Base-by-base conservation (phyloP, 2,113 vertebrate species). In the Salvelinus namaycush region DNA sequence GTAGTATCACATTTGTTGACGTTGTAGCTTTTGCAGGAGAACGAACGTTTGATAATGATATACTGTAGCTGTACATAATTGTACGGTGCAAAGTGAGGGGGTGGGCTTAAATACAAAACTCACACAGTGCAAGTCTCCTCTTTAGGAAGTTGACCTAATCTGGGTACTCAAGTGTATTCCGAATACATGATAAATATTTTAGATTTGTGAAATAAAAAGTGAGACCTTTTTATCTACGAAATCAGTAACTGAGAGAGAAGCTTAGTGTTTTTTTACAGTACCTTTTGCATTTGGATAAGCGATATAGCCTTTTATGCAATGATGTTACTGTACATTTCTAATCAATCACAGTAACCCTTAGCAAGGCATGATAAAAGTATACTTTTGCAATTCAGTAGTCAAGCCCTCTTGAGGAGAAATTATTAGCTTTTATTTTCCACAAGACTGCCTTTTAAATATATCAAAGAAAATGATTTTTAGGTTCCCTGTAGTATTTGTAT, bases 271-370 rank as follows among this genome's bases (percentile, higher is more conserved):
- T 9, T 12, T 44, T 44, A 11, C 11, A 44, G 39, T 76, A 79
- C 29, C 76, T 22, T 78, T 81, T 80, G 39, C 82, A 24, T 82
- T 87, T 81, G 82, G 68, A 83, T 26, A 83, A 81, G 70, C 76
- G 7, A 78, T 72, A 62, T 73, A 60, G 51, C 74, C 69, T 80
- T 79, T 81, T 85, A 88, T 85, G 84, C 80, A 87, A 34, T 68
- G 57, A 74, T 82, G 57, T 18, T 39, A n/a, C 57, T 79, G 60
- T 75, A 83, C 3, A 48, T 66, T 82, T 74, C 16, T 73, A 73
- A 84, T 81, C 48, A 39, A 66, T 60, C 49, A 18, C 16, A 1
- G 51, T 70, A 80, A 83, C 34, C 22, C 80, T 75, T 72, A 62
- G n/a, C 59, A 54, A 54, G 51, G 14, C 16, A 72, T n/a, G 60